Conservation (phyloP, 2,113 vertebrate genomes). For the Asarcornis scutulata region DNA sequence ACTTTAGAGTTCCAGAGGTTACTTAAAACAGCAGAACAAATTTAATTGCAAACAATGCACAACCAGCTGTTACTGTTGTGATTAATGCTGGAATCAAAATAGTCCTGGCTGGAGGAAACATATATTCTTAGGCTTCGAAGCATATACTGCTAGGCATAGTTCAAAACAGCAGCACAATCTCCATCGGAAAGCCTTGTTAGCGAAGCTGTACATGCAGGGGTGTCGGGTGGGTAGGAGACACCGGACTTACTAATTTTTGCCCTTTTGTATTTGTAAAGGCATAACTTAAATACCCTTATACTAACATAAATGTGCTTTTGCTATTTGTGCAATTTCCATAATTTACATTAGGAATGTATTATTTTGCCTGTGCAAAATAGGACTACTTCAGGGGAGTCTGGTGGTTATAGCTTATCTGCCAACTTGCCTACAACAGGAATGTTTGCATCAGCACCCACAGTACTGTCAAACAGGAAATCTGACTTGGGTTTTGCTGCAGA, state of each 20-base stretch:
- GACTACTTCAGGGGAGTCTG: background rate
- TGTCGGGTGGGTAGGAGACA: background rate
- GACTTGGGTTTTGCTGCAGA: background rate
- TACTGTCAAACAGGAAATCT: background rate
- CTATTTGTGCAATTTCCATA: background rate
- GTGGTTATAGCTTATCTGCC: background rate
- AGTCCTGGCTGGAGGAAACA: background rate
- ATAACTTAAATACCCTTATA: background rate
- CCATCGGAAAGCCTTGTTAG: background rate
- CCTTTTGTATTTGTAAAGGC: background rate
- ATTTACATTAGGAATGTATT: background rate
- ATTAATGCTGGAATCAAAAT: background rate
- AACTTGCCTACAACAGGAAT: background rate
- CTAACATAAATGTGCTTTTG: background rate
- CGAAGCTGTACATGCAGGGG: background rate
- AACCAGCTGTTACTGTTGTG: background rate
- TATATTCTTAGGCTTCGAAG: background rate
- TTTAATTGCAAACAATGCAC: background rate
- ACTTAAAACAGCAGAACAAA: background rate
- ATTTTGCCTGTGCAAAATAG: background rate
- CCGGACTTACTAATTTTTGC: background rate
- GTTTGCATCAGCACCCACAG: background rate
- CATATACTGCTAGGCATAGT: background rate
- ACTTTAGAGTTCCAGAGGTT: background rate
- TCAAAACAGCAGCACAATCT: background rate